Conservation (phyloP, 2,888 invertebrate species). For the Brenthis daphne region DNA sequence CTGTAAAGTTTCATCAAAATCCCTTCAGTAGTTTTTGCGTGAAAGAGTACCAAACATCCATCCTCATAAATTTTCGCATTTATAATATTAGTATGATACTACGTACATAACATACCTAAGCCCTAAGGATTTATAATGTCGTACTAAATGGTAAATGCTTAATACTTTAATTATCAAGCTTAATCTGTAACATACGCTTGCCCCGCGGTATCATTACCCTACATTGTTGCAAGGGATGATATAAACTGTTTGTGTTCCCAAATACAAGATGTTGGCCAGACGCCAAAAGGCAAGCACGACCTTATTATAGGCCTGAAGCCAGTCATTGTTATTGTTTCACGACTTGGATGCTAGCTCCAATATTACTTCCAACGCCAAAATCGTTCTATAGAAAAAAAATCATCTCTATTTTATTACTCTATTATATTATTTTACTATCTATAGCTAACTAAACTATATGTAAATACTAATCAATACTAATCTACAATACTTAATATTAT, state of each 20-base stretch:
- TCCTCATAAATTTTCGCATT: no score
- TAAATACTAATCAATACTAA: no score
- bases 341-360: conserved; percentile 7
- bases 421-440: no score
- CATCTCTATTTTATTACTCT: no score
- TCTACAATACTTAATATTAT: no score
- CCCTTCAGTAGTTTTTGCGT: no score
- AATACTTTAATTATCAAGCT: conserved; percentile 29
- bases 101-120: no score
- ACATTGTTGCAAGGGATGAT: conserved; percentile 59
- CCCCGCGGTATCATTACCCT: conserved; percentile 60
- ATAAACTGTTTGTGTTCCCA: conserved; percentile 66
- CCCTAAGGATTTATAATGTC: not conserved
- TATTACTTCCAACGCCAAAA: conserved; percentile 4
- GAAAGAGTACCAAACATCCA: no score
- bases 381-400: conserved; percentile 43
- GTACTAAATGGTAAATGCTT: conserved; percentile 22
- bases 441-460: no score
- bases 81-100: no score
- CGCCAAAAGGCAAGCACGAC: conserved; percentile 53
- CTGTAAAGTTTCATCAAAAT: not conserved
- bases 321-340: conserved; percentile 22
- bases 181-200: conserved; percentile 56
- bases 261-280: conserved; percentile 75
- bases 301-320: conserved; percentile 53